Evolutionary conservation across 2,888 invertebrate genomes (phyloP).

Genomic region (Anagyrus pseudococci): DNA sequence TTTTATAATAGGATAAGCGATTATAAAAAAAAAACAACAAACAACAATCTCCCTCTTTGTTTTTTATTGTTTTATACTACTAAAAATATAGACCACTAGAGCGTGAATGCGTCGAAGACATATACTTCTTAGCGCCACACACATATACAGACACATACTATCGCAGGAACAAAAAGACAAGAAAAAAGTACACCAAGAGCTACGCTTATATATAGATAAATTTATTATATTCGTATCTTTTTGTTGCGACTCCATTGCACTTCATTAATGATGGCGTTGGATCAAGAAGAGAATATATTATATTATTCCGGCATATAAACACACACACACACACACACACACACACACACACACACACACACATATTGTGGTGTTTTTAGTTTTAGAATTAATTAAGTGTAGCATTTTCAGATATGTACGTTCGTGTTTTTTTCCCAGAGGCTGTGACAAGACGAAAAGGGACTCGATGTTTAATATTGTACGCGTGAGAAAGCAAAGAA

Average conservation of each 20-base stretch:
- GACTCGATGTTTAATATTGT: conserved; percentile 23
- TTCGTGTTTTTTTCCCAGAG: conserved; percentile 36
- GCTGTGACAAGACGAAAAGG: conserved; percentile 40
- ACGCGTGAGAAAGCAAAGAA: background rate
- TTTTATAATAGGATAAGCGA: background rate
- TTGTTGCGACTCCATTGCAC: background rate
- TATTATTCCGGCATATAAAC: too few relatives aligned
- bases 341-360: too few relatives aligned
- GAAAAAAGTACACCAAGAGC: background rate
- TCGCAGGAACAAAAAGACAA: background rate
- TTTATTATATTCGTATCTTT: too few relatives aligned
- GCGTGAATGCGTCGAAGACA: background rate
- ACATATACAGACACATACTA: background rate
- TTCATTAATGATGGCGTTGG: too few relatives aligned
- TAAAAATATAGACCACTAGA: background rate
- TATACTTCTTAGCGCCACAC: background rate
- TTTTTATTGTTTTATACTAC: conserved; percentile 1
- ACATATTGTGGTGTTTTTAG: conserved; percentile 17
- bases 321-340: too few relatives aligned
- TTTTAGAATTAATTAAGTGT: conserved; percentile 23
- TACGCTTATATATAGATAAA: background rate
- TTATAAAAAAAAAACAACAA: background rate
- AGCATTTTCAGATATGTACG: conserved; percentile 19
- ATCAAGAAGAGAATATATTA: too few relatives aligned
- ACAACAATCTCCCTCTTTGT: too few relatives aligned